Evolutionary conservation across 2,797 vertebrate species (phyloP).

Genomic region (Hydrophis major): DNA sequence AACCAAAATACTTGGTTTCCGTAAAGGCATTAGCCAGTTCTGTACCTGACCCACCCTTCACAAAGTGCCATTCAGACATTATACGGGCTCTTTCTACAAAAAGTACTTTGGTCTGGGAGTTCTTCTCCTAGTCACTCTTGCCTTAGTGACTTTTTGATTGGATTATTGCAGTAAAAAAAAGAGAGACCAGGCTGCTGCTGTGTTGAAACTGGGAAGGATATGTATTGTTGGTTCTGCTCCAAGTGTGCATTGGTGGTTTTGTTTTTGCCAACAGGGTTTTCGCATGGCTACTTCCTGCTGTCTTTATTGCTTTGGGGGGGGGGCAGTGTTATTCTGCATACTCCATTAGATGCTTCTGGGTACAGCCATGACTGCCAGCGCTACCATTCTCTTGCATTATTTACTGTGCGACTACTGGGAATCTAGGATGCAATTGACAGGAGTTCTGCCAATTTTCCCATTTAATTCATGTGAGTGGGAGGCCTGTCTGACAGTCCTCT

Average conservation of each 20-base stretch:
- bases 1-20: not conserved
- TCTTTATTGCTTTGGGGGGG: not conserved
- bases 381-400: not conserved
- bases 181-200: not conserved
- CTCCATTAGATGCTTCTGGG: not conserved
- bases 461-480: not conserved
- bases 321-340: not conserved
- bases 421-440: not conserved
- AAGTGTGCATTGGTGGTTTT: not conserved
- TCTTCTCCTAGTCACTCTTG: not conserved
- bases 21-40: not conserved
- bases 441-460: not conserved
- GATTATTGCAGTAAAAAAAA: not conserved
- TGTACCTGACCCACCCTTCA: not conserved
- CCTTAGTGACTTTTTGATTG: not conserved
- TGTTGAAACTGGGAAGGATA: not conserved
- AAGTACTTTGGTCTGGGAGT: not conserved
- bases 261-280: not conserved
- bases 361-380: not conserved
- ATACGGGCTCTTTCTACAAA: not conserved
- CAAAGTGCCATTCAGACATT: not conserved
- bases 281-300: not conserved
- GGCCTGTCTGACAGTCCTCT: not conserved
- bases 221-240: not conserved
- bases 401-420: not conserved